Evolutionary conservation across 2,113 vertebrate species (phyloP), one percentile per base, ranked within the genome.

Genomic region (Holacanthus passer): DNA sequence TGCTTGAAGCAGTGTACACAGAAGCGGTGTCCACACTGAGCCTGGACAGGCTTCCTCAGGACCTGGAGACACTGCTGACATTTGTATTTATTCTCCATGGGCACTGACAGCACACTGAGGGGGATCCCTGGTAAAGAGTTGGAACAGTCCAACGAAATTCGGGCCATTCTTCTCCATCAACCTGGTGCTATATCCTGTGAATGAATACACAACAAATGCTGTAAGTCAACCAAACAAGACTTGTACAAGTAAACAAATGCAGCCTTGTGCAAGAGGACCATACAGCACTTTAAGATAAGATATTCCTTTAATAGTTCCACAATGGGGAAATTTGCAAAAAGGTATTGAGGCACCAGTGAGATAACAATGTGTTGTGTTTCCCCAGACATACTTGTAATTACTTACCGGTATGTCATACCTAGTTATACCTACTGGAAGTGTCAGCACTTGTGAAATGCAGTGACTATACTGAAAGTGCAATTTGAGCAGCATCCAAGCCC

Each of bases 11-110:
- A 99, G 79, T 91, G 95, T 4, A 96, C 95, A 76, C 98, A 99
- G 94, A 97, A 99, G 63, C 98, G 96, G 63, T 99, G 98, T 5
- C 98, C 98, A 0, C 98, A 99, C 93, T 97, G 97, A 0, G 97
- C 97, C 91, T 99, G 98, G 80, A 97, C 96, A 0, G 98, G 98
- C 75, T 96, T 94, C 87, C 97, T 94, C 67, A 99, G 73, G 22
- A 99, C 96, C 80, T 96, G 96, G 88, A 87, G 94, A 86, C 98
- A 99, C 35, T 96, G 96, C 0, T 96, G 96, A 81, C 98, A 99
- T 89, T 97, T 95, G 91, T 99, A 98, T 79, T 99, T 99, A 86
- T 95, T 96, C 84, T 99, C 97, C 71, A 97, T 93, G 73, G 95
- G 96, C 27, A 97, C 95, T 5, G 96, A 96, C 73, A 99, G 94